Base-by-base conservation (phyloP, 2,888 invertebrate species). In the Leptinotarsa juncta region DNA sequence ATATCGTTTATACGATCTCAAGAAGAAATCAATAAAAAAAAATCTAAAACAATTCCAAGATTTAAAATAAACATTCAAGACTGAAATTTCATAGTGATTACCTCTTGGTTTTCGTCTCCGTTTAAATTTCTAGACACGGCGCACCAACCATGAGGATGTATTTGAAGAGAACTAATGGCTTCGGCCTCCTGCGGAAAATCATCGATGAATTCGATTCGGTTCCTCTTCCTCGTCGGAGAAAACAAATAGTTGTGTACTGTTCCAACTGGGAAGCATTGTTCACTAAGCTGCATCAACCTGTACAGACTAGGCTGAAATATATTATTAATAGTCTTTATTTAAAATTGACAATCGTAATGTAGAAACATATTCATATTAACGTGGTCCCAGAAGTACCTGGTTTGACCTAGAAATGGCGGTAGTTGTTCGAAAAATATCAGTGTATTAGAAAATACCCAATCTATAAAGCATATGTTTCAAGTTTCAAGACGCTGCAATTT, bases 111-210 rank as follows among this genome's bases (percentile, higher is more conserved):
- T 86, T 97, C 96, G 82, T 95, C 94, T 77, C 92, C 93, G 83
- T 95, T 96, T 72, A 96, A 94, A 88, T 97, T 97, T 79, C 97
- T 91, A 73, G 96, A 96, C 51, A 97, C 89, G 20, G 95, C 95
- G 86, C 95, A 95, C 94, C 96, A 96, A 20, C 97, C 96, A 85
- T 95, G 94, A 0, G 97, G 97, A 87, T 97, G 97, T 77, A 96
- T 92, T 91, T 95, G 90, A 75, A 98, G 89, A 2, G 97, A 96
- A 81, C 96, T 95, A 78, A 98, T 95, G 72, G 96, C 95, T 87
- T 97, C 96, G 0, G 97, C 97, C 78, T 96, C 95, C 85, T 97
- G 95, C 0, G 97, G 97, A 88, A 97, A 97, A 89, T 98, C 98
- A 0, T 94, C 93, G 16, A 98, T 92, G 83, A 97, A 93, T 88